Percentiles rank a stretch among this genome's conserved stretches.
Conservation (phyloP, 1,140 invertebrate species). For the Ceratina calcarata region DNA sequence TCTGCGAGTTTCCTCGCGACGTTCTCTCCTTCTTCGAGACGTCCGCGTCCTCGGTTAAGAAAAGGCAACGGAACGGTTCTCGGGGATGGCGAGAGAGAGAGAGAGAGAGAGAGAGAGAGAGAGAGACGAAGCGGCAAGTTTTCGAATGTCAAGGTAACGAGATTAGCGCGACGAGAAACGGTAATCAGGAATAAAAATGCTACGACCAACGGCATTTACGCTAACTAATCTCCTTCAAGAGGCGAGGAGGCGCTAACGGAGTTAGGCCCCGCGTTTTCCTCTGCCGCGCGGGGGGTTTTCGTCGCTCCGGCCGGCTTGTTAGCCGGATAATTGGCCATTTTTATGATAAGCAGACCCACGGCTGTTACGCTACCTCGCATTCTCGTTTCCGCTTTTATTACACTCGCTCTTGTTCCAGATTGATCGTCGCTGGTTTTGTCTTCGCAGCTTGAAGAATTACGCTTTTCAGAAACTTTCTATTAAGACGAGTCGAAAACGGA, state of each 20-base stretch:
- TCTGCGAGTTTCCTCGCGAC: not conserved
- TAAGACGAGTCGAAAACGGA: too few relatives aligned
- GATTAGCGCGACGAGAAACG: constrained; percentile 67
- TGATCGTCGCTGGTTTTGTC: constrained; percentile 21
- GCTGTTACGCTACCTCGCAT: constrained; percentile 39
- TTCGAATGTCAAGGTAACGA: constrained; percentile 64
- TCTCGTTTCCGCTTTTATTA: constrained; percentile 39
- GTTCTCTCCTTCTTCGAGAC: constrained; percentile 3
- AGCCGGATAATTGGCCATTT: constrained; percentile 75
- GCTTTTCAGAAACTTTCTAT: not conserved
- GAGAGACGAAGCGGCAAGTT: constrained; percentile 52
- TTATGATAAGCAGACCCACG: constrained; percentile 70
- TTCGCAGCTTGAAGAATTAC: not conserved
- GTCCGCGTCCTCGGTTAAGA: not conserved
- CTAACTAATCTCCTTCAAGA: constrained; percentile 76
- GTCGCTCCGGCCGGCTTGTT: constrained; percentile 68
- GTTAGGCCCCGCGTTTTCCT: constrained; percentile 58
- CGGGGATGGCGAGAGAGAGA: not conserved
- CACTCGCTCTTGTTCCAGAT: constrained; percentile 9
- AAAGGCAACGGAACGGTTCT: constrained; percentile 6
- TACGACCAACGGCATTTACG: constrained; percentile 73
- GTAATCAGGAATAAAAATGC: constrained; percentile 77
- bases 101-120: too few relatives aligned
- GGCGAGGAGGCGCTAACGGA: constrained; percentile 65
- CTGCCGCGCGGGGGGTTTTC: constrained; percentile 25